Conservation (phyloP, 2,888 invertebrate species). For the Lobophora halterata region DNA sequence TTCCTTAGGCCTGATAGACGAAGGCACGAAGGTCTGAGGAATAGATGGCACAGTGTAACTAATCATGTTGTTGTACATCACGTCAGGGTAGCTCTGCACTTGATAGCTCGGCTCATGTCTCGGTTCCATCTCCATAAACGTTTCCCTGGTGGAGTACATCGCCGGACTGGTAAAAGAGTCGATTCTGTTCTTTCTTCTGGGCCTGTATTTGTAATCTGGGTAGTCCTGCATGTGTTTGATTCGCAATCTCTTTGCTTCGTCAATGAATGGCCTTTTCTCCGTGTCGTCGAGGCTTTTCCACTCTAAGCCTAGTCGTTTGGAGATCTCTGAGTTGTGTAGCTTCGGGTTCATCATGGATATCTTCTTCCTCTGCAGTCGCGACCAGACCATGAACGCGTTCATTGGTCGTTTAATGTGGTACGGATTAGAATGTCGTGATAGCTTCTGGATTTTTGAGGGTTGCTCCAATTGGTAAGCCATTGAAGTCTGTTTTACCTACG, state of each 20-base stretch:
- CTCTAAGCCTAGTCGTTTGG: conserved; percentile 89
- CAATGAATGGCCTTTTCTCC: conserved; percentile 93
- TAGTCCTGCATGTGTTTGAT: conserved; percentile 86
- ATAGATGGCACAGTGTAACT: conserved; percentile 63
- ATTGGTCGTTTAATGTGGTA: conserved; percentile 96
- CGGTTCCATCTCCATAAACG: conserved; percentile 63
- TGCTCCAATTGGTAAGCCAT: conserved; percentile 65
- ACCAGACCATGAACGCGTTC: conserved; percentile 99
- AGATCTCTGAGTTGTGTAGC: conserved; percentile 89
- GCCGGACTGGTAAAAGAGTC: conserved; percentile 56
- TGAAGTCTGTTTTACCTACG: conserved; percentile 2
- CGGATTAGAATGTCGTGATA: conserved; percentile 79
- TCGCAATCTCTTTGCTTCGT: conserved; percentile 91
- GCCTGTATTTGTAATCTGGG: conserved; percentile 86
- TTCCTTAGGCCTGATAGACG: conserved; percentile 60
- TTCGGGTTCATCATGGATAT: conserved; percentile 92
- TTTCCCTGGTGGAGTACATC: conserved; percentile 56
- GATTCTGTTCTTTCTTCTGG: conserved; percentile 81
- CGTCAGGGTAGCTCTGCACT: conserved; percentile 61
- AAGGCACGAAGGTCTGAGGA: conserved; percentile 57
- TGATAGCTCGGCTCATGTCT: conserved; percentile 59
- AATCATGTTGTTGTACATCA: conserved; percentile 71
- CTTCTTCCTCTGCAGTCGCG: conserved; percentile 91
- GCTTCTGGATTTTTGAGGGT: conserved; percentile 49
- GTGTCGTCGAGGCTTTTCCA: conserved; percentile 91